phyloP scores from a whole-genome alignment of 1,140 invertebrate genomes.

The Aphelenchoides fujianensis region DNA sequence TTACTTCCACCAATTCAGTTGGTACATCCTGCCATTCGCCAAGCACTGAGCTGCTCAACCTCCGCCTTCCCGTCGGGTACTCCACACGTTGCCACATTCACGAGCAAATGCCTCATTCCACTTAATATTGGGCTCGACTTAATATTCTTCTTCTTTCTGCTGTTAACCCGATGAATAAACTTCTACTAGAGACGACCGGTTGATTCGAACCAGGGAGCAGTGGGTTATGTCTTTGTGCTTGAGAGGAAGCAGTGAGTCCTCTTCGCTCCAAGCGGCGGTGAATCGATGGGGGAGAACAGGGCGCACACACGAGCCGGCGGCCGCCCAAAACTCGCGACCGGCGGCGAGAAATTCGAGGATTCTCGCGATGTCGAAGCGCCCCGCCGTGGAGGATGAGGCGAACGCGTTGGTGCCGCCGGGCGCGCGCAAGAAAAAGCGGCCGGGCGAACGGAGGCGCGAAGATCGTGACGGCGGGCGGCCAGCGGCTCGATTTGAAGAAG shows the following conservation, averaged over 20 bases:
- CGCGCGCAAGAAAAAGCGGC: slow-evolving; percentile 11
- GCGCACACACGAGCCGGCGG: too few species aligned
- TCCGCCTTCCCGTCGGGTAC: neutral
- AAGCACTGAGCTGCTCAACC: slow-evolving; percentile 43
- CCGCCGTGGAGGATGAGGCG: neutral
- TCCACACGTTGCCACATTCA: neutral
- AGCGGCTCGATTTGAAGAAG: neutral
- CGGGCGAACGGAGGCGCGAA: neutral
- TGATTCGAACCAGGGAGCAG: neutral
- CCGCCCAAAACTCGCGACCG: neutral
- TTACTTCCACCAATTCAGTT: slow-evolving; percentile 37
- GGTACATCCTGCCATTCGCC: slow-evolving; percentile 50
- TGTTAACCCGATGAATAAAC: slow-evolving; percentile 5
- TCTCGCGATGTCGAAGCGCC: neutral
- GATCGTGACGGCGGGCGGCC: neutral
- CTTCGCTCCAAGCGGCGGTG: too few species aligned
- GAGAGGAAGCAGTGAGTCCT: too few species aligned
- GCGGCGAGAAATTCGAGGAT: neutral
- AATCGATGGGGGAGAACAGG: too few species aligned
- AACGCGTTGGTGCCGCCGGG: neutral
- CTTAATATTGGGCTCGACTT: neutral
- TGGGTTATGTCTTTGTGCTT: too few species aligned
- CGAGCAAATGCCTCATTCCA: neutral
- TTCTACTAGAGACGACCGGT: neutral
- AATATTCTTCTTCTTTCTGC: neutral